phyloP scores from a whole-genome alignment of 2,888 invertebrate genomes.

The Orthonychiurus folsomi region DNA sequence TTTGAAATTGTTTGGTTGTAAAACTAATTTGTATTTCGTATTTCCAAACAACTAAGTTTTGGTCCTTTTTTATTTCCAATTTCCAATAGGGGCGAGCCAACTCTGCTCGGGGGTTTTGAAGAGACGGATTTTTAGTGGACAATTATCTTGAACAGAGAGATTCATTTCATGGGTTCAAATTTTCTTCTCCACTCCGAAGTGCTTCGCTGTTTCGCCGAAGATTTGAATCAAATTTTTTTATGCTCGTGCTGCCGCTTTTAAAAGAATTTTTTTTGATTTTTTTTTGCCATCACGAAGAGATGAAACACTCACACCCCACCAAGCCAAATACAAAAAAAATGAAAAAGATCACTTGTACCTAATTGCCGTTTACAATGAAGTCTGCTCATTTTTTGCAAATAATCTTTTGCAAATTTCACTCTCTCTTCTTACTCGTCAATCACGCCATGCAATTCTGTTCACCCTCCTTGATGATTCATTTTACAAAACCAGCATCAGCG shows the following conservation, averaged over 20 bases:
- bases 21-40: too few species aligned
- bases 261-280: constrained; percentile 1
- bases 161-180: constrained; percentile 2
- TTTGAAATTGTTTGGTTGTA: too few species aligned
- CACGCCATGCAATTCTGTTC: not conserved
- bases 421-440: not conserved
- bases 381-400: not conserved
- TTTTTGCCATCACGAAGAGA: not conserved
- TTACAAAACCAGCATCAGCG: not conserved
- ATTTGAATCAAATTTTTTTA: not conserved
- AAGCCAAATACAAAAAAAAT: not conserved
- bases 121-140: constrained; percentile 41
- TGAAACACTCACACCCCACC: too few species aligned
- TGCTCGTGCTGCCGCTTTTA: not conserved
- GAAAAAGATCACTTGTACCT: not conserved
- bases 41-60: constrained; percentile 11
- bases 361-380: constrained; percentile 1
- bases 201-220: not conserved
- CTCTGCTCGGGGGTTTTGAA: constrained; percentile 41
- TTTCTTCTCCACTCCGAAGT: not conserved
- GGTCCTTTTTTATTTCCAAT: constrained; percentile 5
- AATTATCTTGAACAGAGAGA: constrained; percentile 20
- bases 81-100: constrained; percentile 40
- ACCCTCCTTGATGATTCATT: not conserved
- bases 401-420: not conserved